phyloP scores from a whole-genome alignment of 2,888 invertebrate genomes.

The Meta bourneti region DNA sequence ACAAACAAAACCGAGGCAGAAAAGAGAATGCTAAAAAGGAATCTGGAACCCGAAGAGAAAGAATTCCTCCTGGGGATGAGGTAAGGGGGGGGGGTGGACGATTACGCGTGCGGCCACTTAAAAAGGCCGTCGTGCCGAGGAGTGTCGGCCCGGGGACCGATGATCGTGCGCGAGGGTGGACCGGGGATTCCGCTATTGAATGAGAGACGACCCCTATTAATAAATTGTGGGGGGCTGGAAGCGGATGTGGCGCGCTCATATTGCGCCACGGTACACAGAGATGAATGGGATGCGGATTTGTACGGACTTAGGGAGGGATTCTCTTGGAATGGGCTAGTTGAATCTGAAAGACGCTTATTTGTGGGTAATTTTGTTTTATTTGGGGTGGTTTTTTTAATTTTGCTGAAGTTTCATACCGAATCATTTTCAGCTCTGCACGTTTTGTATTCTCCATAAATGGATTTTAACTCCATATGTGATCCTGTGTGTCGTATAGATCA shows the following conservation, averaged over 20 bases:
- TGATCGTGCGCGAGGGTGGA: conserved; percentile 68
- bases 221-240: conserved; percentile 41
- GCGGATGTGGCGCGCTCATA: conserved; percentile 45
- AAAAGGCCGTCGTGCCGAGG: conserved; percentile 57
- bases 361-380: no score
- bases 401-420: no score
- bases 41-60: background rate
- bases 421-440: no score
- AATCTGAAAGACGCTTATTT: no score
- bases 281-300: no score
- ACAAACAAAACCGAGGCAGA: conserved; percentile 2
- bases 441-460: no score
- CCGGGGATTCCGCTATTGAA: conserved; percentile 36
- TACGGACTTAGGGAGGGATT: no score
- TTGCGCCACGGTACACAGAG: background rate
- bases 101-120: conserved; percentile 54
- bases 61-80: no score
- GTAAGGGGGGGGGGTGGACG: background rate
- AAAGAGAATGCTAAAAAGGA: background rate
- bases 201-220: conserved; percentile 51
- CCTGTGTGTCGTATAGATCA: no score
- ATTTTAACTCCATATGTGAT: no score
- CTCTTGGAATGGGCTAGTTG: no score
- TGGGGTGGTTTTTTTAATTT: no score
- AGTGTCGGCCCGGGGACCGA: conserved; percentile 40